Conservation (phyloP, 1,140 invertebrate genomes). For the Zaprionus tsacasi region DNA sequence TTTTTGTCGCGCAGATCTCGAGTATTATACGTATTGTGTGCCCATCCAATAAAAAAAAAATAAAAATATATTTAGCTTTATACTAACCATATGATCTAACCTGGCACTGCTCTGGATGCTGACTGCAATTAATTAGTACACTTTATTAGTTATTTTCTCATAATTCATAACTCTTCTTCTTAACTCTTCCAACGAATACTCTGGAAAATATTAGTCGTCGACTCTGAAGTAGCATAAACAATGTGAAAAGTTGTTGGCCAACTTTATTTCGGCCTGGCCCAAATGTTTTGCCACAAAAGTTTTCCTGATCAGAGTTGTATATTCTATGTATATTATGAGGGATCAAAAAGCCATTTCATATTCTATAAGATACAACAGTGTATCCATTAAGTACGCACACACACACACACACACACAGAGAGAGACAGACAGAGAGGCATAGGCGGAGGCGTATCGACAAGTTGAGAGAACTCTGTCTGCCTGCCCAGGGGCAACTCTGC, state of each 20-base stretch:
- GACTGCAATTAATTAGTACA: not conserved
- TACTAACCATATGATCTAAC: too few species aligned
- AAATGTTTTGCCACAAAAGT: slow-evolving; percentile 8
- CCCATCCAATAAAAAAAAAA: not conserved
- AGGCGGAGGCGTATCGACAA: slow-evolving; percentile 59
- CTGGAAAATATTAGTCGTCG: not conserved
- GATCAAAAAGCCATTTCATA: slow-evolving; percentile 35
- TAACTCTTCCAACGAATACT: not conserved
- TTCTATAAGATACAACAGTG: slow-evolving; percentile 60
- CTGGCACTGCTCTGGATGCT: not conserved
- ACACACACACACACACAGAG: slow-evolving; percentile 1
- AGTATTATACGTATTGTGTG: not conserved
- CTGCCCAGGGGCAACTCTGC: slow-evolving; percentile 31
- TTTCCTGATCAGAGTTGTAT: slow-evolving; percentile 3
- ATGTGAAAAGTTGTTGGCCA: not conserved
- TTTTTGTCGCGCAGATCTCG: not conserved
- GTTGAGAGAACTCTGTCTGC: slow-evolving; percentile 32
- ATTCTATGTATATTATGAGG: not conserved
- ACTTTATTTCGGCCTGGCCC: not conserved
- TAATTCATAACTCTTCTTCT: not conserved
- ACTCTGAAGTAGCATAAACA: not conserved
- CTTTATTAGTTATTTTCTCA: not conserved
- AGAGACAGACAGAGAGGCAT: slow-evolving; percentile 12
- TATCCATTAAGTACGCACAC: slow-evolving; percentile 65
- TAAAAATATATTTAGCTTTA: too few species aligned